Base-by-base conservation (phyloP, 37 sponge, comb jelly and placozoan genomes). In the Theonella swinhoei region DNA sequence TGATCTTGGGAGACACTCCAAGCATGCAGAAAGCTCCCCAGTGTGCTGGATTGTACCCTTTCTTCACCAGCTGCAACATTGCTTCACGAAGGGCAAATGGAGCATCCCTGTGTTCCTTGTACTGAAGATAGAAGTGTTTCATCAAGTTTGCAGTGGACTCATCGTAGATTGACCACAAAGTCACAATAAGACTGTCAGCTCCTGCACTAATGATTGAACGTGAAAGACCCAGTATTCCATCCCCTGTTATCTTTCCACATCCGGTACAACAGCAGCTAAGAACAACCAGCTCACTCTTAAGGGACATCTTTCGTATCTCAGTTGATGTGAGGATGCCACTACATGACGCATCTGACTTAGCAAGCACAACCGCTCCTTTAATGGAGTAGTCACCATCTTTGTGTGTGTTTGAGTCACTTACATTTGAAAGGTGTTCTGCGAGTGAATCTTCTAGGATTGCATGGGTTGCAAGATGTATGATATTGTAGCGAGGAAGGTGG, bases 251-350 rank as follows among this genome's bases (percentile, higher is more conserved):
- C 60, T 87, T 87, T 1, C 88, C 88, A 42, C 81, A 31, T 9
- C 64, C 88, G 67, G 88, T 87, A 30, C 42, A 42, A 35, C 88
- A 87, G 62, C 88, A 87, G 62, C 88, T 87, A n/a, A 87, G 72
- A 4, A 66, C 62, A 0, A 81, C 62, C 1, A 87, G 65, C 35
- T 87, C 76, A 42, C 68, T 42, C 31, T 26, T 32, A 19, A 80
- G 81, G 5, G 23, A 26, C 20, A 87, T 47, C 8, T 74, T 54
- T 31, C 75, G 66, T 14, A 87, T 65, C 38, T 87, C 88, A 43
- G 33, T 28, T 32, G 72, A 71, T 26, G 88, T 87, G 26, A 87
- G 71, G 0, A 87, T 37, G 30, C 88, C 88, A 80, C 68, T 67
- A 47, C 88, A 87, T 1, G 19, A 33, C 17, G 81, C 43, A 35